phyloP scores from a whole-genome alignment of 37 sponge, comb jelly and placozoan genomes.

The Ianthella basta region DNA sequence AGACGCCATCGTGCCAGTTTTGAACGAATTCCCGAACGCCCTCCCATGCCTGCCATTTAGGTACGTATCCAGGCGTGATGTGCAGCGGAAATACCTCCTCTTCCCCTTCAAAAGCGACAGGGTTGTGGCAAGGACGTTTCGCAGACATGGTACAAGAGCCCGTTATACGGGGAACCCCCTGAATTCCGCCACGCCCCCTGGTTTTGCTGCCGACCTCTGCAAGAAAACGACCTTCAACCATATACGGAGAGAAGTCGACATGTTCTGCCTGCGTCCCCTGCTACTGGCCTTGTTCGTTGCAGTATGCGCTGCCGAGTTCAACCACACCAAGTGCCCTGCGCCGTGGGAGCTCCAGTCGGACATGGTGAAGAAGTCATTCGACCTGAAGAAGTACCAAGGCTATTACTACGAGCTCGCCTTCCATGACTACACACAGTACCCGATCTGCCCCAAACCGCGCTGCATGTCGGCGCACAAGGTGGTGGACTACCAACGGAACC shows the following conservation, averaged over 20 bases:
- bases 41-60: slow-evolving; percentile 62
- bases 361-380: slow-evolving; percentile 44
- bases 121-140: too few relatives aligned
- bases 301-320: slow-evolving; percentile 27
- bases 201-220: too few relatives aligned
- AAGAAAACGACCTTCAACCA: too few relatives aligned
- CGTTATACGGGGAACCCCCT: too few relatives aligned
- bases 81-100: slow-evolving; percentile 23
- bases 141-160: too few relatives aligned
- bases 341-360: slow-evolving; percentile 64
- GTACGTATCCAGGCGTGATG: slow-evolving; percentile 42
- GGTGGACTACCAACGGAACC: slow-evolving; percentile 20
- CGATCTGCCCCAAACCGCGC: slow-evolving; percentile 50
- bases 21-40: slow-evolving; percentile 70
- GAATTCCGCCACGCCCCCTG: too few relatives aligned
- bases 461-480: slow-evolving; percentile 57
- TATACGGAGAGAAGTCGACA: too few relatives aligned
- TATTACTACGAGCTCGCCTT: slow-evolving; percentile 56
- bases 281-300: not conserved
- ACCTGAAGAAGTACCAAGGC: slow-evolving; percentile 51
- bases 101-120: not conserved
- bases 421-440: slow-evolving; percentile 71
- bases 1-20: slow-evolving; percentile 71
- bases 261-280: too few relatives aligned
- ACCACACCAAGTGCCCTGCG: slow-evolving; percentile 57